A percentile compares a stretch with the other conserved stretches of the same genome.
Conservation (phyloP, 2,888 invertebrate species). For the Schizotus pectinicornis region DNA sequence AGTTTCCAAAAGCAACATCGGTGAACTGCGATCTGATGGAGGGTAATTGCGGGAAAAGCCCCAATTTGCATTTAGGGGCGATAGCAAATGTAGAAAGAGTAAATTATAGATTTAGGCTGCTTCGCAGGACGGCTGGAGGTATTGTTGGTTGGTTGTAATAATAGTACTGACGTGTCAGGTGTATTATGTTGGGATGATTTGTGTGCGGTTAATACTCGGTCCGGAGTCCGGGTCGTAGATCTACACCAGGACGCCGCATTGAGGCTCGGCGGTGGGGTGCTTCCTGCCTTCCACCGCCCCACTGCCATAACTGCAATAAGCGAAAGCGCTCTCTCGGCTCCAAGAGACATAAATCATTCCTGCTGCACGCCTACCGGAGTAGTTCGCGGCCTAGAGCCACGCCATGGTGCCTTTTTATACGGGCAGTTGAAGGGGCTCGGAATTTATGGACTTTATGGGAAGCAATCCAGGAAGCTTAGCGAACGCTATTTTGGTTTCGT, state of each 20-base stretch:
- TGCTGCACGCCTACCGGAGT: conserved; percentile 20
- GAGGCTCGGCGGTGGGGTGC: background rate
- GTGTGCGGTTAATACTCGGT: background rate
- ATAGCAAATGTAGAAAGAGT: too few relatives aligned
- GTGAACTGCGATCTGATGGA: too few relatives aligned
- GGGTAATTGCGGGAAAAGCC: too few relatives aligned
- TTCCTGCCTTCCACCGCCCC: conserved; percentile 3
- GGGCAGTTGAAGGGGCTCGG: too few relatives aligned
- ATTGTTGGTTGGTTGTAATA: background rate
- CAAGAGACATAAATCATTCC: conserved; percentile 22
- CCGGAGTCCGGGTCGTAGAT: background rate
- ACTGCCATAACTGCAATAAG: conserved; percentile 16
- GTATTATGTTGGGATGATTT: conserved; percentile 6
- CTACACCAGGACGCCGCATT: background rate
- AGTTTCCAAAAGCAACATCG: too few relatives aligned
- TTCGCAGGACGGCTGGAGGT: too few relatives aligned
- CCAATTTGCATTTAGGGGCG: too few relatives aligned
- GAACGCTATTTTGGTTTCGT: too few relatives aligned
- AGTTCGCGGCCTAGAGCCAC: conserved; percentile 15
- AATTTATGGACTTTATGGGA: too few relatives aligned
- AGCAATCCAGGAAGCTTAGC: too few relatives aligned
- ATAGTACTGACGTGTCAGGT: conserved; percentile 3
- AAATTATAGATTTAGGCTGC: too few relatives aligned
- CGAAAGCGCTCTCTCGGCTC: conserved; percentile 25
- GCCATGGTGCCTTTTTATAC: too few relatives aligned